Conservation (phyloP, 1,140 invertebrate genomes). For the Drosophila watanabei region DNA sequence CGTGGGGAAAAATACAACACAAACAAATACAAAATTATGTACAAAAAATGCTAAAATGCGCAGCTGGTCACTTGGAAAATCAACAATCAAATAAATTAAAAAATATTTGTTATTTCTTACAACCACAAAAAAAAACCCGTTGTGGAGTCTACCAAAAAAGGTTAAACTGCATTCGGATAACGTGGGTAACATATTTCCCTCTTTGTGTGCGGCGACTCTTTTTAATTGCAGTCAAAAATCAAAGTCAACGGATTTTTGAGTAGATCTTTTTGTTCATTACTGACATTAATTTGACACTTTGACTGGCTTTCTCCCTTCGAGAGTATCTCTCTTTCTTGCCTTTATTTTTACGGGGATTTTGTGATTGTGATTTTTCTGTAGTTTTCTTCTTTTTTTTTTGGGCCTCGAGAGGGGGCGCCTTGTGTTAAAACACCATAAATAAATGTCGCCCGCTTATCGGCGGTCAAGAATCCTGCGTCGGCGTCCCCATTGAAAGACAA, state of each 20-base stretch:
- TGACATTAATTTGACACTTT: constrained; percentile 84
- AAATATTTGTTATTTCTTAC: constrained; percentile 43
- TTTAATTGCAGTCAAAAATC: constrained; percentile 61
- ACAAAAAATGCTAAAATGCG: constrained; percentile 30
- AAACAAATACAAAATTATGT: constrained; percentile 16
- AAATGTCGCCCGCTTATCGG: constrained; percentile 80
- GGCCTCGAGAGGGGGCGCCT: constrained; percentile 46
- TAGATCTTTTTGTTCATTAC: constrained; percentile 48
- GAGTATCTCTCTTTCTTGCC: neutral
- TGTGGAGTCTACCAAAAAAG: constrained; percentile 55
- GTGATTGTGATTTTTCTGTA: neutral
- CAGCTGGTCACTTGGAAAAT: constrained; percentile 32
- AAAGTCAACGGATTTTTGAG: constrained; percentile 46
- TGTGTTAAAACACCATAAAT: constrained; percentile 84
- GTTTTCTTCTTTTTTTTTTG: neutral
- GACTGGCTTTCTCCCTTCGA: constrained; percentile 35
- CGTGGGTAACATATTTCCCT: constrained; percentile 36
- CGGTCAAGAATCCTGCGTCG: constrained; percentile 67
- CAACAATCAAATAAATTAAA: constrained; percentile 43
- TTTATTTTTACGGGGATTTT: constrained; percentile 1
- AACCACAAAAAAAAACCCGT: constrained; percentile 56
- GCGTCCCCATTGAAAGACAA: constrained; percentile 76
- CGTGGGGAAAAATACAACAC: constrained; percentile 1
- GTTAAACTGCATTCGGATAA: constrained; percentile 73
- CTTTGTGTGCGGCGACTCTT: constrained; percentile 46